phyloP scores from a whole-genome alignment of 1,140 invertebrate species.

The Saccostrea cuccullata region DNA sequence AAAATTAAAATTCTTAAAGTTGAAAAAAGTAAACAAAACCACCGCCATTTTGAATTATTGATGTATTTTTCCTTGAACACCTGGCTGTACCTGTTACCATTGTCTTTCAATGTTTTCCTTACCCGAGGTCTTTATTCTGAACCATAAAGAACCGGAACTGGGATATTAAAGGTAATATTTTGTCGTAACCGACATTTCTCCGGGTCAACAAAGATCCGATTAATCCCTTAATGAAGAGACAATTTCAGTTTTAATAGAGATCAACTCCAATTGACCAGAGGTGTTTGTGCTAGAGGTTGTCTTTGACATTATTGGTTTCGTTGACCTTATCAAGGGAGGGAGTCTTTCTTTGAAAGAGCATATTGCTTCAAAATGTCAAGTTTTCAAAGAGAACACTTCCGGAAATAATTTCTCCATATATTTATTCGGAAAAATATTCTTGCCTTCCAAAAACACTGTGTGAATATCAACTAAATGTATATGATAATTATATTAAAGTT shows the following conservation, averaged over 20 bases:
- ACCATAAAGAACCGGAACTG: conserved; percentile 6
- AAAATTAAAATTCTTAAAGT: too few relatives aligned
- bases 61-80: too few relatives aligned
- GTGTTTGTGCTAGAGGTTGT: neutral
- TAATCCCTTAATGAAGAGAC: conserved; percentile 1
- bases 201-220: neutral
- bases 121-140: neutral
- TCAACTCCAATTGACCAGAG: neutral
- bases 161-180: neutral
- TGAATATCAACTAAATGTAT: too few relatives aligned
- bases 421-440: conserved; percentile 13
- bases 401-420: neutral
- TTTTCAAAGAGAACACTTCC: neutral
- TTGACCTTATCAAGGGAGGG: conserved; percentile 1
- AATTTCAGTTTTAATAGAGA: neutral
- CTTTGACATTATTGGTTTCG: neutral
- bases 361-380: neutral
- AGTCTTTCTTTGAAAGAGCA: neutral
- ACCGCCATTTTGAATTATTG: too few relatives aligned
- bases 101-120: neutral
- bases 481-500: too few relatives aligned
- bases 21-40: too few relatives aligned
- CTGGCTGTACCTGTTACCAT: neutral
- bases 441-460: neutral
- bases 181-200: neutral